Evolutionary conservation across 2,888 invertebrate species (phyloP).

Genomic region (Meteorus colon): DNA sequence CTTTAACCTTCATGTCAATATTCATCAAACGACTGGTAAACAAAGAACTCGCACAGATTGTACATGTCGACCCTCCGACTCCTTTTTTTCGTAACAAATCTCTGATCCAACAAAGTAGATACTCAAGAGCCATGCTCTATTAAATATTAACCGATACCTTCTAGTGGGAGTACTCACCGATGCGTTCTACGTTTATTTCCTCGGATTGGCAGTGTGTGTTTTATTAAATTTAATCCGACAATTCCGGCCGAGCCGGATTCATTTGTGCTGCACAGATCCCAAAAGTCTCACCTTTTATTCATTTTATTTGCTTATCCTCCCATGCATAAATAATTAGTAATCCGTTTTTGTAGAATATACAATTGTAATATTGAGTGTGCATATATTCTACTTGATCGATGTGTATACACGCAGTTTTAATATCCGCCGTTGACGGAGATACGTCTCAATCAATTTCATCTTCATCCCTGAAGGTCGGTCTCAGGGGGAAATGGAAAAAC

Average conservation of each 20-base stretch:
- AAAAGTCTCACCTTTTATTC: constrained; percentile 16
- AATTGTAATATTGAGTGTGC: neutral
- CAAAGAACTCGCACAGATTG: constrained; percentile 5
- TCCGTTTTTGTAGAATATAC: neutral
- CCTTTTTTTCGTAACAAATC: constrained; percentile 30
- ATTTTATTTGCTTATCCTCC: constrained; percentile 14
- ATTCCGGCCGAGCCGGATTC: constrained; percentile 55
- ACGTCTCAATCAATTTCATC: constrained; percentile 65
- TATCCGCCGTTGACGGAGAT: constrained; percentile 61
- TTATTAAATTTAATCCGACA: constrained; percentile 66
- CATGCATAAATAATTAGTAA: neutral
- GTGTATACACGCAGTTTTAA: constrained; percentile 54
- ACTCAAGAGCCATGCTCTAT: constrained; percentile 50
- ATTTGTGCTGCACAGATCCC: constrained; percentile 44
- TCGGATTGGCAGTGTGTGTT: constrained; percentile 63
- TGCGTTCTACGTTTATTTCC: constrained; percentile 55
- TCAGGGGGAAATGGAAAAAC: constrained; percentile 52
- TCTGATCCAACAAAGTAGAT: constrained; percentile 37
- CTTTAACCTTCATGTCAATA: neutral
- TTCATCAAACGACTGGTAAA: neutral
- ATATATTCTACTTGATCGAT: neutral
- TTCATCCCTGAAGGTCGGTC: constrained; percentile 34
- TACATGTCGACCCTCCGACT: constrained; percentile 24
- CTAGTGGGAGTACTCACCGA: constrained; percentile 18
- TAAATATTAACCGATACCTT: constrained; percentile 61